Base-by-base conservation (phyloP, 2,113 vertebrate species). In the Eupsittula cactorum region DNA sequence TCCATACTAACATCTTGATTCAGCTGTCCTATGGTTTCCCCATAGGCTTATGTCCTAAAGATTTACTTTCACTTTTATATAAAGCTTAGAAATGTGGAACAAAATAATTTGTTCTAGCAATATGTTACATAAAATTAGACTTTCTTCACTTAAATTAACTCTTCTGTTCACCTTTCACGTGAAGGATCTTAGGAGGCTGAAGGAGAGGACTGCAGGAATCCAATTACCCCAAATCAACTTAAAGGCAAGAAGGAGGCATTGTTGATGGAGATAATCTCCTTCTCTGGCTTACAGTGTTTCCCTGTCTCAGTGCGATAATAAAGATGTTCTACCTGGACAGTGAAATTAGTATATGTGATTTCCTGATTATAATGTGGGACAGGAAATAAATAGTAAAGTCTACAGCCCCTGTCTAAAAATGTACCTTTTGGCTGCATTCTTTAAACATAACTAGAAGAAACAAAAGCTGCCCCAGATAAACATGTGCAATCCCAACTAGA, bases 151-250 rank as follows among this genome's bases (percentile, higher is more conserved):
- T 12, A 76, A 75, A 73, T 60, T 68, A 93, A 74, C 46, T 37
- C 44, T 42, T 94, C 74, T 55, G 47, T 55, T 93, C 63, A 41
- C 95, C 85, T 82, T 92, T 21, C 39, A 17, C 1, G 0, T 78
- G 39, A 41, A 60, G 60, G 63, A 7, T 17, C 31, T 77, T 8
- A 4, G 50, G 39, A 78, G 68, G 64, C 44, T 86, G 68, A 71
- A 88, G 74, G 55, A 81, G 42, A 77, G 23, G 55, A 41, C 78
- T 74, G 24, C 35, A 82, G 76, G 92, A 94, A 90, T 93, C 60
- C 70, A 83, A 47, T 93, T 88, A 92, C 84, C 82, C 92, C 84
- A 95, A 71, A 93, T n/a, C 65, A 92, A 59, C 65, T 93, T 73
- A 25, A 2, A 90, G 86, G 59, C 47, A 50, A 59, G 84, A 12